Conservation (phyloP, 1,140 invertebrate species). For the Muscidifurax raptorellus region DNA sequence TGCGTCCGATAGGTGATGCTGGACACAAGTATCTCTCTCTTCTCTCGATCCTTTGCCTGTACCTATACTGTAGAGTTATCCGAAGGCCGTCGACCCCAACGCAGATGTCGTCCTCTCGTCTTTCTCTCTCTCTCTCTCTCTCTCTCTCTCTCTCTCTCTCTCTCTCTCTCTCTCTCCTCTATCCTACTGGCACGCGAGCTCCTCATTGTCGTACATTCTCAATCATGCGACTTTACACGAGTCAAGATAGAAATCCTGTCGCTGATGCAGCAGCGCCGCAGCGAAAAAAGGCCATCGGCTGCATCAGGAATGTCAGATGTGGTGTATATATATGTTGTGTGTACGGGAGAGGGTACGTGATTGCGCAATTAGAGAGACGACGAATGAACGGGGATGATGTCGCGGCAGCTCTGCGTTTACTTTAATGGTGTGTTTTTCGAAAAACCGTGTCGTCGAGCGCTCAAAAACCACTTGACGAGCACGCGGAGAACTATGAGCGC, state of each 20-base stretch:
- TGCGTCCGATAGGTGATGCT: slow-evolving; percentile 72
- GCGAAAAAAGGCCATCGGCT: not conserved
- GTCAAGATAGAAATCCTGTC: slow-evolving; percentile 46
- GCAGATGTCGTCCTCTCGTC: not conserved
- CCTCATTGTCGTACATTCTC: slow-evolving; percentile 66
- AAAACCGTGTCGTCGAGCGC: not conserved
- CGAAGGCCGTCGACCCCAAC: slow-evolving; percentile 71
- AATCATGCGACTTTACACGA: slow-evolving; percentile 50
- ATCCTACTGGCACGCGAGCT: slow-evolving; percentile 59
- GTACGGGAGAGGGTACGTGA: not conserved
- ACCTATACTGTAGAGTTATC: not conserved
- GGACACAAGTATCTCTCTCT: slow-evolving; percentile 54
- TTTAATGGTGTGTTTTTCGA: slow-evolving; percentile 25
- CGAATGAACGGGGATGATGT: not conserved
- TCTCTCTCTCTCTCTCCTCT: slow-evolving; percentile 47
- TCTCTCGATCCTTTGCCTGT: slow-evolving; percentile 64
- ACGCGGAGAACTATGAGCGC: no score
- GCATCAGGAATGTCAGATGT: not conserved
- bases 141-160: slow-evolving; percentile 47
- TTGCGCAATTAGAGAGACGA: slow-evolving; percentile 11
- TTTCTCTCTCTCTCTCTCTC: slow-evolving; percentile 10
- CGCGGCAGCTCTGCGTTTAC: not conserved
- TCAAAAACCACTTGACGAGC: not conserved
- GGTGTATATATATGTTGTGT: not conserved
- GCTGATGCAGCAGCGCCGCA: not conserved